Conservation (phyloP, 2,797 vertebrate species). For the Bovichtus variegatus region DNA sequence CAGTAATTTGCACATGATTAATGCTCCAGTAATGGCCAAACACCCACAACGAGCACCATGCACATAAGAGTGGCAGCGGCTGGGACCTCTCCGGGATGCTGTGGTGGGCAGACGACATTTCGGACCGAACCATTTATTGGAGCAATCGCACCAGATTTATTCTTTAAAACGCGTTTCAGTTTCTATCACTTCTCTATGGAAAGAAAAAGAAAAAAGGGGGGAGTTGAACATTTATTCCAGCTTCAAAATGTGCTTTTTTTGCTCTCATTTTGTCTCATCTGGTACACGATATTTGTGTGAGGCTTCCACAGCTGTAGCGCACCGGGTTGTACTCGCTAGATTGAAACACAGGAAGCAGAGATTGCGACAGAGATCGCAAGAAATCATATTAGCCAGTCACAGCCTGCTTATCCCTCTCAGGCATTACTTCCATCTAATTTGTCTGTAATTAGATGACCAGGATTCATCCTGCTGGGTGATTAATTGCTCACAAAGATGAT, state of each 20-base stretch:
- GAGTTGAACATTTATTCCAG: neutral
- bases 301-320: neutral
- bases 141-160: neutral
- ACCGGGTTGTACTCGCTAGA: neutral
- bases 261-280: neutral
- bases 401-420: slow-evolving; percentile 47
- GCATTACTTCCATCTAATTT: slow-evolving; percentile 71
- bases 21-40: neutral
- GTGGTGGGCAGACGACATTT: slow-evolving; percentile 1
- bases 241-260: too few species aligned
- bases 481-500: slow-evolving; percentile 67
- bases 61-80: neutral
- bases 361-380: slow-evolving; percentile 22
- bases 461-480: slow-evolving; percentile 71
- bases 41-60: neutral
- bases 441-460: slow-evolving; percentile 73
- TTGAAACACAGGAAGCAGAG: slow-evolving; percentile 7
- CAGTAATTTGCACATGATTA: neutral
- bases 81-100: slow-evolving; percentile 15
- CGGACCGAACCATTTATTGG: neutral
- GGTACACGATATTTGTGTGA: neutral
- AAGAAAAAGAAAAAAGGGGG: neutral
- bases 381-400: slow-evolving; percentile 32
- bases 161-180: neutral
- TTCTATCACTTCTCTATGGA: neutral